Evolutionary conservation across 1,140 invertebrate species (phyloP).

Genomic region (Ditylenchus dipsaci): DNA sequence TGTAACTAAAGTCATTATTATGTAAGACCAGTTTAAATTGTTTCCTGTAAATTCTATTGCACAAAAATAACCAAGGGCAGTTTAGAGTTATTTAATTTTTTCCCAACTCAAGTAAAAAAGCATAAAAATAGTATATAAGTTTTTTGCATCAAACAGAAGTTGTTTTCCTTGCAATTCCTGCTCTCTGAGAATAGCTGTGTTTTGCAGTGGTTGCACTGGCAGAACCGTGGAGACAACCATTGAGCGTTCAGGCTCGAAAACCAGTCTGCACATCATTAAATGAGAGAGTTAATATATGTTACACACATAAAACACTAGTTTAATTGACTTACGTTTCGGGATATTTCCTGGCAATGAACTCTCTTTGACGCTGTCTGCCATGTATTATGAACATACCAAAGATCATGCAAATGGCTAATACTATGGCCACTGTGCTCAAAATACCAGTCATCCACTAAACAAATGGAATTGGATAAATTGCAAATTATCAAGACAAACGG

Average conservation of each 20-base stretch:
- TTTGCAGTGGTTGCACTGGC: not conserved
- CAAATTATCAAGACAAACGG: too few relatives aligned
- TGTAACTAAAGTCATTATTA: too few relatives aligned
- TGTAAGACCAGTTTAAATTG: too few relatives aligned
- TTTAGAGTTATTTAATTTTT: too few relatives aligned
- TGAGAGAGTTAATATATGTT: not conserved
- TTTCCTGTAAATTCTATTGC: too few relatives aligned
- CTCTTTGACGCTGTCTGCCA: conserved; percentile 27
- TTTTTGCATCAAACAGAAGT: not conserved
- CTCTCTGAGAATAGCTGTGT: not conserved
- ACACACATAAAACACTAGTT: not conserved
- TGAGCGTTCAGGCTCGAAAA: not conserved
- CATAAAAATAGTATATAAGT: too few relatives aligned
- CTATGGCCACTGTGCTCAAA: conserved; percentile 30
- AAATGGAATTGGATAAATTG: too few relatives aligned
- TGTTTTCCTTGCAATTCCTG: not conserved
- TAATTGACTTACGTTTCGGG: conserved; percentile 3
- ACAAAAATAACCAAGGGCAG: too few relatives aligned
- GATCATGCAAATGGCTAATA: conserved; percentile 26
- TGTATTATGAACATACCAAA: conserved; percentile 33
- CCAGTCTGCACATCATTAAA: not conserved
- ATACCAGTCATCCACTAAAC: conserved; percentile 40
- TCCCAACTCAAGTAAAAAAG: too few relatives aligned
- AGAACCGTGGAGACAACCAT: not conserved
- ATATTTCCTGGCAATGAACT: conserved; percentile 25